Evolutionary conservation across 2,888 invertebrate genomes (phyloP).

Genomic region (Hyppa rectilinea): DNA sequence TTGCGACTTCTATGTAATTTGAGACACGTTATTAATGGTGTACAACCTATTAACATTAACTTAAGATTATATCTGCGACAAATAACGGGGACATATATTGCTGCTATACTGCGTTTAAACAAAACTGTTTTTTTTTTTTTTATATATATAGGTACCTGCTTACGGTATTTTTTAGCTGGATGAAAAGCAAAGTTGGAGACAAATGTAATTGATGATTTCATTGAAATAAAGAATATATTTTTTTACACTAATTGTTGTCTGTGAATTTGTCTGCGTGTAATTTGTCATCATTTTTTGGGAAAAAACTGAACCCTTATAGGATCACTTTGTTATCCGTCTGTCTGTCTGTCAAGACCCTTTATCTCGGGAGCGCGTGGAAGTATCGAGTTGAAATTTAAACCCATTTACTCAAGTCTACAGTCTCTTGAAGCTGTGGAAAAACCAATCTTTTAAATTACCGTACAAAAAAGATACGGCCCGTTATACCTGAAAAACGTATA

Average conservation of each 20-base stretch:
- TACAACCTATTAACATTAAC: conserved; percentile 7
- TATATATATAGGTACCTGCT: too few species aligned
- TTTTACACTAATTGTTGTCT: neutral
- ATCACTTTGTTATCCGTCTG: too few species aligned
- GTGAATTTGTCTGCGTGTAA: neutral
- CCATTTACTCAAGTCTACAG: too few species aligned
- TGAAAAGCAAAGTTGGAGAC: neutral
- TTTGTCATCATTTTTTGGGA: neutral
- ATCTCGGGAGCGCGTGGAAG: too few species aligned
- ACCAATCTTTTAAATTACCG: too few species aligned
- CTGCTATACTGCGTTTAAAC: neutral
- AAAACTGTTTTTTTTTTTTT: too few species aligned
- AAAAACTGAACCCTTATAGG: too few species aligned
- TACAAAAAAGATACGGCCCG: too few species aligned
- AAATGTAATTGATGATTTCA: neutral
- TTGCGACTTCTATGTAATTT: conserved; percentile 39
- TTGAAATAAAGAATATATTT: neutral
- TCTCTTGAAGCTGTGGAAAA: too few species aligned
- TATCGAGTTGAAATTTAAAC: too few species aligned
- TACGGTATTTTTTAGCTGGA: neutral
- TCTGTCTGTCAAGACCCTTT: too few species aligned
- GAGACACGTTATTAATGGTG: neutral
- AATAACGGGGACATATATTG: neutral
- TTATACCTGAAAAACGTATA: too few species aligned
- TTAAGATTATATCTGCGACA: neutral